Conservation (phyloP, 2,888 invertebrate species). For the Pogonocherus hispidulus region DNA sequence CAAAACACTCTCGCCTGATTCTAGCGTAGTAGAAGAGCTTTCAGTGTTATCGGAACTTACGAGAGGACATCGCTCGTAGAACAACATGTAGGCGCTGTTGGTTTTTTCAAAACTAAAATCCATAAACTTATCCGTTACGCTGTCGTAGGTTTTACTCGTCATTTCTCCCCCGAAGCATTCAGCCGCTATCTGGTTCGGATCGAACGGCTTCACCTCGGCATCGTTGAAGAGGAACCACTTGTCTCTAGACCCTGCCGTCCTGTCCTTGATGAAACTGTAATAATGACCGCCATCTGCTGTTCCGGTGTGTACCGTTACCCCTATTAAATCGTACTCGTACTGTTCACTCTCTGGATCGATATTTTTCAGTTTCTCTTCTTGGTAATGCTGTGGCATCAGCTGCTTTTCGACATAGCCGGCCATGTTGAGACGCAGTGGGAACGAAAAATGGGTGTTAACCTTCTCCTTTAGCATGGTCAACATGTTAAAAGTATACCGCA, state of each 20-base stretch:
- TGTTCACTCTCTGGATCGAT: constrained; percentile 73
- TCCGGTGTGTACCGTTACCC: constrained; percentile 98
- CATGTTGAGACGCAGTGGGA: constrained; percentile 94
- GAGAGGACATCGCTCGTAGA: constrained; percentile 86
- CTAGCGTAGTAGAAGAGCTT: constrained; percentile 61
- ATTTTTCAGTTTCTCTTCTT: constrained; percentile 76
- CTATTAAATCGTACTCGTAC: constrained; percentile 78
- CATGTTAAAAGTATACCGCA: constrained; percentile 98
- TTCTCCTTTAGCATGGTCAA: constrained; percentile 97
- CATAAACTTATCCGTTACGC: constrained; percentile 96
- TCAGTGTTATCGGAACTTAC: constrained; percentile 63
- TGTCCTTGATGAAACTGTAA: constrained; percentile 94
- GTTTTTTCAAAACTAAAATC: constrained; percentile 98
- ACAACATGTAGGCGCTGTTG: constrained; percentile 97
- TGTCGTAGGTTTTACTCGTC: constrained; percentile 97
- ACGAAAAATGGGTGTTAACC: constrained; percentile 97
- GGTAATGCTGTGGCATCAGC: constrained; percentile 90
- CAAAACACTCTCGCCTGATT: constrained; percentile 52
- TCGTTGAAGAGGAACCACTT: constrained; percentile 95
- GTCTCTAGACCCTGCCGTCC: constrained; percentile 81
- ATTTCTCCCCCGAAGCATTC: constrained; percentile 98
- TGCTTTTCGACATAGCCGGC: constrained; percentile 95
- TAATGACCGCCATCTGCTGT: constrained; percentile 98
- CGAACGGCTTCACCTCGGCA: constrained; percentile 94
- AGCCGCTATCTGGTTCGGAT: constrained; percentile 93